These are phyloP conservation scores for Eupeodes latifasciatus DNA, from an alignment of 2,888 invertebrate species.

Conservation along the genomic window DNA sequence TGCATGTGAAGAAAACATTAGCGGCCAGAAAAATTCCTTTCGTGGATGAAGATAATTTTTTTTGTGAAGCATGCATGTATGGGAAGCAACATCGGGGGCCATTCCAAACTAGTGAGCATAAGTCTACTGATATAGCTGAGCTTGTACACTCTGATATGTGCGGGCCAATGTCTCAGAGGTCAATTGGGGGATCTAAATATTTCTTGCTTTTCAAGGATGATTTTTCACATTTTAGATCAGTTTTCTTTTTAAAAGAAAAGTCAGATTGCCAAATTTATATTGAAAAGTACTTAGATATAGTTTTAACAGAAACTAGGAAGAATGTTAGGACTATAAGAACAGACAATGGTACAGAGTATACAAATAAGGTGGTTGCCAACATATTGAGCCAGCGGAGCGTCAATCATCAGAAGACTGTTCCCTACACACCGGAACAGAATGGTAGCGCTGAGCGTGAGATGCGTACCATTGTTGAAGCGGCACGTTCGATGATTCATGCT, in stretches of 20 bases:
- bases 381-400: no score
- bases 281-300: background rate
- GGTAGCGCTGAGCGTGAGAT: no score
- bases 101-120: conserved; percentile 1
- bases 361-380: background rate
- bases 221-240: background rate
- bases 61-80: background rate
- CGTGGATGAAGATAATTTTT: background rate
- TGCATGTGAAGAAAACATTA: background rate
- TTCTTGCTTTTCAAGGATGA: conserved; percentile 14
- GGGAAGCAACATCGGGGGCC: conserved; percentile 2
- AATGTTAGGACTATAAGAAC: background rate
- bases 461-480: background rate
- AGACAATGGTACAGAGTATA: background rate
- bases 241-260: background rate
- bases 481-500: conserved; percentile 7
- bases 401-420: no score
- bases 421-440: no score
- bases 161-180: conserved; percentile 6
- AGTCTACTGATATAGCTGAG: background rate
- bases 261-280: background rate
- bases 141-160: conserved; percentile 2
- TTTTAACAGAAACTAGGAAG: background rate
- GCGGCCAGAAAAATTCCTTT: background rate
- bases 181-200: background rate